These are phyloP conservation scores for Caiman crocodilus DNA, from an alignment of 2,797 vertebrate species.

Conservation along the genomic window DNA sequence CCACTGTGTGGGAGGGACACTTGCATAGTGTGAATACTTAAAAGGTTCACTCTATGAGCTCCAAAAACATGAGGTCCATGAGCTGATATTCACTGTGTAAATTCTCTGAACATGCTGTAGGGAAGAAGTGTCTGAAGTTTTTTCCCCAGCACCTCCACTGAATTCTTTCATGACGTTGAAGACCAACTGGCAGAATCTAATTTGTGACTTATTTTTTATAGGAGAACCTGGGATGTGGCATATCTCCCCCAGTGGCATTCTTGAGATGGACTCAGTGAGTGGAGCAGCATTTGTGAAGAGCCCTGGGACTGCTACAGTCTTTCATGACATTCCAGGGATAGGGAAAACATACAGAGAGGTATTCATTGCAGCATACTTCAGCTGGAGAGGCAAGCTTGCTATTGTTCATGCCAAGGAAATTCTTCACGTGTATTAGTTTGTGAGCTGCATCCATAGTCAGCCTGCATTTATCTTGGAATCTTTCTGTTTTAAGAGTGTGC, in stretches of 20 bases:
- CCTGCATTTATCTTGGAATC: neutral
- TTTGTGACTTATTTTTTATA: slow-evolving; percentile 17
- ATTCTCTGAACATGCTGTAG: neutral
- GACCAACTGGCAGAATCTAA: neutral
- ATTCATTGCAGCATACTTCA: neutral
- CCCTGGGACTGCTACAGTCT: slow-evolving; percentile 69
- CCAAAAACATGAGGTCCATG: neutral
- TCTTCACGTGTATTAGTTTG: neutral
- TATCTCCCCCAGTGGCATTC: slow-evolving; percentile 44
- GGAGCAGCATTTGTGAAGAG: slow-evolving; percentile 74
- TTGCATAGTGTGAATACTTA: neutral
- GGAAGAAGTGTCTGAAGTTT: neutral
- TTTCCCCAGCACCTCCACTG: neutral
- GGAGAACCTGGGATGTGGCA: slow-evolving; percentile 76
- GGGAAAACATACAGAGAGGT: slow-evolving; percentile 79
- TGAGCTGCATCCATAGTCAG: no score
- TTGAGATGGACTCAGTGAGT: slow-evolving; percentile 64
- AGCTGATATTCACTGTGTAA: neutral
- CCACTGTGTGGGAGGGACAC: neutral
- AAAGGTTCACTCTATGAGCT: neutral
- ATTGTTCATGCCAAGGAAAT: neutral
- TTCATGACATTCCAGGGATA: slow-evolving; percentile 76
- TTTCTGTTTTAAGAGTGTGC: neutral
- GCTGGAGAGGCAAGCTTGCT: neutral
- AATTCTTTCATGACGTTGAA: neutral